Evolutionary conservation across 1,140 invertebrate species (phyloP).

Genomic region (Archegozetes longisetosus): DNA sequence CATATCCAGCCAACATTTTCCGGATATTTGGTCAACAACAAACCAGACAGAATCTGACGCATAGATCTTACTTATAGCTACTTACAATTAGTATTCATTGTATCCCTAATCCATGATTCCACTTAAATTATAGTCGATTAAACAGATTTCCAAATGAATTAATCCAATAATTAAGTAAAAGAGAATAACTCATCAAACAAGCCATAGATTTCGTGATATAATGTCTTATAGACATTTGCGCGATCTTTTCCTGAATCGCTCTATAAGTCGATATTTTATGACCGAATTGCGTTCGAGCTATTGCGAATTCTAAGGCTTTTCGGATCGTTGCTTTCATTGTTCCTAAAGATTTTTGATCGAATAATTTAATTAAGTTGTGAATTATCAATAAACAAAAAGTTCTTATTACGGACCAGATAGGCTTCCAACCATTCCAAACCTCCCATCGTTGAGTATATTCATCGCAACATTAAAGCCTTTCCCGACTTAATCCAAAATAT

Average conservation of each 20-base stretch:
- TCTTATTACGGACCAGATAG: slow-evolving; percentile 35
- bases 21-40: slow-evolving; percentile 88
- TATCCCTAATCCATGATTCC: slow-evolving; percentile 43
- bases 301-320: slow-evolving; percentile 80
- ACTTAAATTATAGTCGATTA: background rate
- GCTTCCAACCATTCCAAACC: slow-evolving; percentile 93
- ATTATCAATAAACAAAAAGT: background rate
- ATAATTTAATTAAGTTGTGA: background rate
- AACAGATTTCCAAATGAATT: slow-evolving; percentile 37
- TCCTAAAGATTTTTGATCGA: slow-evolving; percentile 36
- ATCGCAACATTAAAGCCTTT: slow-evolving; percentile 99
- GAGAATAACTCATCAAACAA: slow-evolving; percentile 53
- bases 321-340: slow-evolving; percentile 77
- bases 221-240: slow-evolving; percentile 76
- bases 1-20: too few relatives aligned
- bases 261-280: slow-evolving; percentile 67
- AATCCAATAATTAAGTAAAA: background rate
- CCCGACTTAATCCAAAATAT: slow-evolving; percentile 81
- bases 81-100: slow-evolving; percentile 60
- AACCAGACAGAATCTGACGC: slow-evolving; percentile 76
- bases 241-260: slow-evolving; percentile 81
- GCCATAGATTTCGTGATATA: slow-evolving; percentile 92
- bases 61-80: slow-evolving; percentile 92
- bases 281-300: slow-evolving; percentile 77
- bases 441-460: slow-evolving; percentile 96